A percentile compares a stretch with the other conserved stretches of the same genome.
phyloP scores from a whole-genome alignment of 2,113 vertebrate species.

The Cyrtonyx montezumae region DNA sequence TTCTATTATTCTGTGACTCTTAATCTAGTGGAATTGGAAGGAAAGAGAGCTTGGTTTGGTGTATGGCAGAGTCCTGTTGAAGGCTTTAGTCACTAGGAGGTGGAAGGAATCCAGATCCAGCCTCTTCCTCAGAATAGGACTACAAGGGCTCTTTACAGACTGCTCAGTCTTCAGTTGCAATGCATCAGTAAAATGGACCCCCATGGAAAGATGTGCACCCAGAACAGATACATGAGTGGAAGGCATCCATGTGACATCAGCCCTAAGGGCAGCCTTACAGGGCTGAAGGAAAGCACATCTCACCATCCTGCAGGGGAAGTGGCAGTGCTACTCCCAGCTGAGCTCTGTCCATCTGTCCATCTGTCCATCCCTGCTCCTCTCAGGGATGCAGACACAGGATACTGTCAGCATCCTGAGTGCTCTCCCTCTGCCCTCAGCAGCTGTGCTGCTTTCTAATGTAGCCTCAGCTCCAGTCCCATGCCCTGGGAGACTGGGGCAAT shows the following conservation, averaged over 20 bases:
- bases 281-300: background rate
- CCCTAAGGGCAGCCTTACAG: background rate
- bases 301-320: background rate
- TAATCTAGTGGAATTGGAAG: background rate
- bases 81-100: background rate
- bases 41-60: background rate
- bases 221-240: background rate
- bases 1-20: background rate
- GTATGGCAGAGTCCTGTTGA: background rate
- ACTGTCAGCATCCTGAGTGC: background rate
- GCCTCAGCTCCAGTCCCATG: background rate
- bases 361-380: background rate
- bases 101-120: background rate
- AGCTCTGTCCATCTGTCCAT: background rate
- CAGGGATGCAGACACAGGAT: background rate
- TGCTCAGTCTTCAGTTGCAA: background rate
- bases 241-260: background rate
- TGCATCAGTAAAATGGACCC: rapidly evolving
- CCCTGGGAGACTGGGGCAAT: background rate
- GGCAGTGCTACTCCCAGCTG: background rate
- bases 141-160: background rate
- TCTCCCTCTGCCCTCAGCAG: background rate
- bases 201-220: background rate
- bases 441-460: background rate
- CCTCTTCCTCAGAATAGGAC: background rate